phyloP scores from a whole-genome alignment of 2,113 vertebrate genomes.

The Bubo scandiacus region DNA sequence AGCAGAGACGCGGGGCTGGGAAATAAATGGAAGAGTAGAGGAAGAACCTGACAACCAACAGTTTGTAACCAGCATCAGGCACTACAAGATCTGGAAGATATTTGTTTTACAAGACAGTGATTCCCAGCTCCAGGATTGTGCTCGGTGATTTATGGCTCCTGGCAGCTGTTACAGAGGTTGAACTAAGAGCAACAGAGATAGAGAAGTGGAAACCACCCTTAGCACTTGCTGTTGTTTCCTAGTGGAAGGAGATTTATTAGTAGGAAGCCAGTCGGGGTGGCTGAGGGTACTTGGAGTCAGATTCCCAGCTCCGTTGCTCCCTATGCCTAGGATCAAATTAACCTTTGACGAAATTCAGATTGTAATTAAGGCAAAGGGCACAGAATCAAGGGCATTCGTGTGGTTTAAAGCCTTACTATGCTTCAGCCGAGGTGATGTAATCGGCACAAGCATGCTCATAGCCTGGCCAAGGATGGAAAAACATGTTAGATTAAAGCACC shows the following conservation, averaged over 20 bases:
- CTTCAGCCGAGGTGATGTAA: not conserved
- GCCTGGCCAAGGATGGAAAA: not conserved
- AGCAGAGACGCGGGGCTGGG: not conserved
- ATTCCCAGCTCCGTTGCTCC: not conserved
- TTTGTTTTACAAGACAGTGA: conserved; percentile 58
- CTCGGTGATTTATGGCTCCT: conserved; percentile 51
- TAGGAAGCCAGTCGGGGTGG: not conserved
- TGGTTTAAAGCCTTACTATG: not conserved
- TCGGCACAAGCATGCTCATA: not conserved
- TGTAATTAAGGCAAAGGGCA: not conserved
- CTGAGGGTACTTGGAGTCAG: not conserved
- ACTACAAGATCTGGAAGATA: conserved; percentile 51
- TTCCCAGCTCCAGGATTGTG: conserved; percentile 20
- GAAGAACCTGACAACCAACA: conserved; percentile 12
- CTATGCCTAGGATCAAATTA: not conserved
- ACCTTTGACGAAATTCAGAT: not conserved
- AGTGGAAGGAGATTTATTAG: not conserved
- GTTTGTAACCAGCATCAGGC: conserved; percentile 34
- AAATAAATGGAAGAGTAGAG: conserved; percentile 30
- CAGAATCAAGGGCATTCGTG: not conserved
- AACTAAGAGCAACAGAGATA: not conserved
- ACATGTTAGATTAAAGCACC: not conserved
- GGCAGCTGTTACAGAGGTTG: conserved; percentile 44
- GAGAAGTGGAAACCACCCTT: conserved; percentile 13
- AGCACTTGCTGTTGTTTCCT: not conserved